Evolutionary conservation across 1,140 invertebrate genomes (phyloP).

Genomic region (Calephelis virginiensis): DNA sequence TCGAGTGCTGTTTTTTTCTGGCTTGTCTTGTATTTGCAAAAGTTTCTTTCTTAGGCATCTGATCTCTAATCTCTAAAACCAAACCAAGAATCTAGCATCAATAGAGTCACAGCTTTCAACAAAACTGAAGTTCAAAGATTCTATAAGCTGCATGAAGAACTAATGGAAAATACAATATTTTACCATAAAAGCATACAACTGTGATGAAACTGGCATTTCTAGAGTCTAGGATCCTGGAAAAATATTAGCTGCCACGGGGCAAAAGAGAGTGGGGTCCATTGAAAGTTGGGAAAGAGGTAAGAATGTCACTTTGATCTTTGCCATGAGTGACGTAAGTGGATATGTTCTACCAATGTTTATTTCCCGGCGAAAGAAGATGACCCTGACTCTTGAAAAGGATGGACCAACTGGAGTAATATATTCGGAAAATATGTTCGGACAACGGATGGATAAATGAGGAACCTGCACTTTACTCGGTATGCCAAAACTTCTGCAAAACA

Average conservation of each 20-base stretch:
- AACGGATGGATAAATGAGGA: slow-evolving; percentile 30
- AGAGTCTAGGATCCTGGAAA: slow-evolving; percentile 65
- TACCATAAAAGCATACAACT: slow-evolving; percentile 26
- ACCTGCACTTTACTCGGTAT: slow-evolving; percentile 20
- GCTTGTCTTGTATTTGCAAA: no score
- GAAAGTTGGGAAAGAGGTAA: slow-evolving; percentile 28
- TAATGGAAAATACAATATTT: no score
- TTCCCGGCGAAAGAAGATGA: slow-evolving; percentile 25
- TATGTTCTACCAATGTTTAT: slow-evolving; percentile 29
- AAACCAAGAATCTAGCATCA: no score
- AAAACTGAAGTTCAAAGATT: no score
- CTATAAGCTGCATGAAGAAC: no score
- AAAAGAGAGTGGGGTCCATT: slow-evolving; percentile 25
- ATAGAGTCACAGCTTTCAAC: no score
- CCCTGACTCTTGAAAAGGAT: slow-evolving; percentile 26
- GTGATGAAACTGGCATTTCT: slow-evolving; percentile 56
- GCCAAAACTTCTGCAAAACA: slow-evolving; percentile 23
- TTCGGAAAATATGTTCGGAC: slow-evolving; percentile 21
- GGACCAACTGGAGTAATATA: slow-evolving; percentile 26
- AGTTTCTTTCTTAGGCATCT: no score
- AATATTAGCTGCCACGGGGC: slow-evolving; percentile 57
- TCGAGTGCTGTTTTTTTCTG: no score
- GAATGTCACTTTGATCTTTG: slow-evolving; percentile 23
- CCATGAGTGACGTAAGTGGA: slow-evolving; percentile 23
- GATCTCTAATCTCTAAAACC: no score